Base-by-base conservation (phyloP, 2,797 vertebrate genomes). In the Hoplostethus atlanticus region DNA sequence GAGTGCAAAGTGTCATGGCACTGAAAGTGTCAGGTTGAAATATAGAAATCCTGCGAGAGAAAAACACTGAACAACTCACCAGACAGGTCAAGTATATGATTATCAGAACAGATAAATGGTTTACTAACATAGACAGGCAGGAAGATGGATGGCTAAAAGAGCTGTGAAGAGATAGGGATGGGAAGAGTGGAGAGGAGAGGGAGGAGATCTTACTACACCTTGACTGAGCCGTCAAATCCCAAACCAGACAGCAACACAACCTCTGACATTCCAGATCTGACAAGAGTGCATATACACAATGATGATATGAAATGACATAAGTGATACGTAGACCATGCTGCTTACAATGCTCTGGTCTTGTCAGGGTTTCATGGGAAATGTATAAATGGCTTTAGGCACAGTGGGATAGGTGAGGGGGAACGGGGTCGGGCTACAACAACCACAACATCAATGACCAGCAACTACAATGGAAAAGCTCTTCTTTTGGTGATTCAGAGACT, bases 401-500 rank as follows among this genome's bases (percentile, higher is more conserved):
- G 28, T 48, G 30, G 50, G 65, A 46, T 2, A 44, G 42, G 5
- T 9, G 38, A 62, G 17, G 30, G 36, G 61, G 15, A 53, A 17
- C 10, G 40, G 52, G 42, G 71, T 13, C 10, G 52, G 7, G 63
- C 34, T 60, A 59, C 58, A 38, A 54, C 73, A 58, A 48, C 6
- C 4, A 40, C 2, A 42, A 54, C 50, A 63, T 38, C 63, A 59
- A 53, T 17, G 36, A 64, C 38, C 2, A 0, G 34, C 47, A 44
- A 61, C 58, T 71, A 42, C 11, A 56, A 68, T 50, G 5, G 10
- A 55, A 68, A 72, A 34, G 15, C 5, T 25, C 59, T 74, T 67
- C 42, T 69, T 54, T 64, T 2, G 52, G 34, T 68, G 72, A 83
- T 68, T 77, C 9, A 76, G 80, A 81, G 15, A 83, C 87, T 84